These are phyloP conservation scores for Amiota communis DNA, from an alignment of 2,888 invertebrate genomes.

Conservation along the genomic window DNA sequence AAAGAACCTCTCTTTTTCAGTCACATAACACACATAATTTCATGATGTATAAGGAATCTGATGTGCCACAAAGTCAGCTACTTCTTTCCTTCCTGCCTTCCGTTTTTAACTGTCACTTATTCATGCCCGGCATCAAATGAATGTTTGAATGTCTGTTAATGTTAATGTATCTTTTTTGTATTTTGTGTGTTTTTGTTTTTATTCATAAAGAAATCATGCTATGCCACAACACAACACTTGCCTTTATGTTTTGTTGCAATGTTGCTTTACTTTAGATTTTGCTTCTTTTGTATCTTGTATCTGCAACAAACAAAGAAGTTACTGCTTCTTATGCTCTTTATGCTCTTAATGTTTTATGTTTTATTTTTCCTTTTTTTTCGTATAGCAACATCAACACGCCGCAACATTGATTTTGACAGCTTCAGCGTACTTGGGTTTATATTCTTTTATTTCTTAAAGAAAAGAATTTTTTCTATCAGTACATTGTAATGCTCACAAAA, in stretches of 20 bases:
- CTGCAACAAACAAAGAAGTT: neutral
- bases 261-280: conserved; percentile 16
- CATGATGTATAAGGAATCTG: conserved; percentile 7
- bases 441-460: conserved; percentile 24
- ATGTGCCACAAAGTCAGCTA: neutral
- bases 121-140: conserved; percentile 44
- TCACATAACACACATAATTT: neutral
- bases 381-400: conserved; percentile 40
- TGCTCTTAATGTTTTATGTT: conserved; percentile 13
- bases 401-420: conserved; percentile 56
- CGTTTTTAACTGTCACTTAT: conserved; percentile 45
- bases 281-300: conserved; percentile 23
- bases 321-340: neutral
- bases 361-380: conserved; percentile 30
- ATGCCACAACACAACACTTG: conserved; percentile 1
- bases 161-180: neutral
- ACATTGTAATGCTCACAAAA: too few relatives aligned
- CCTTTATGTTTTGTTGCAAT: conserved; percentile 5
- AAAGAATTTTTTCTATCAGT: neutral
- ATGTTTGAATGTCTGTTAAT: conserved; percentile 28
- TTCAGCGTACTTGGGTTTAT: conserved; percentile 32
- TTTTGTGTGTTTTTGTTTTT: conserved; percentile 19
- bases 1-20: neutral
- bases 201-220: neutral
- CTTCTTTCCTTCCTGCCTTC: conserved; percentile 30